Evolutionary conservation across 2,888 invertebrate genomes (phyloP), one percentile per base, ranked within the genome.

Genomic region (Melinaea marsaeus): DNA sequence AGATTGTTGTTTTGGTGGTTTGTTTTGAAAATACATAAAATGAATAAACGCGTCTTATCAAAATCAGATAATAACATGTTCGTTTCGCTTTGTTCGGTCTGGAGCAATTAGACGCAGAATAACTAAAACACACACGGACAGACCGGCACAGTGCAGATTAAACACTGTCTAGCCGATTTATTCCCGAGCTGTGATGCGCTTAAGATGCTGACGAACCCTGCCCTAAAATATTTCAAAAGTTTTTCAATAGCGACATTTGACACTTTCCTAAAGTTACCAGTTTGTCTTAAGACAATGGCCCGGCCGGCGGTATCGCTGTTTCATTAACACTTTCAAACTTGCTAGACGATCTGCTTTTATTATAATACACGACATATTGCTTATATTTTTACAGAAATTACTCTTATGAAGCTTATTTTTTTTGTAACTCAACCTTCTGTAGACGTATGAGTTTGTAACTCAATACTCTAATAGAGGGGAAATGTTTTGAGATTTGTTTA

Each of bases 171-270:
- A 68, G 67, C 61, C 77, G 79, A 83, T 81, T 79, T 77, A 81
- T 81, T 74, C 71, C 65, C 75, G 74, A 80, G 79, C 76, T 76
- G 73, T 76, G 72, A 71, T 69, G 74, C 74, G 62, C 75, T 79
- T 80, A 74, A 78, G 77, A 79, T 80, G 86, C 85, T 85, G 78
- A 79, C 75, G 86, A 86, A 85, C 87, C 75, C 66, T 62, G 64
- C 69, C 77, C 75, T 70, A 66, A 71, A 58, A 69, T 73, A 72
- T 74, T 42, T 42, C 72, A 66, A 73, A 83, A 84, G 76, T 82
- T 85, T 83, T 83, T 80, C 83, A 80, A 83, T 83, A 77, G 77
- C 75, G 73, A 70, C 81, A 80, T 84, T 84, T 82, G 77, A 79
- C 75, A 69, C 66, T 68, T 62, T 67, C 51, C 61, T 61, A 56